Percentiles rank a stretch among this genome's conserved stretches.
Conservation (phyloP, 2,113 vertebrate genomes). For the Australoheros scitulus region DNA sequence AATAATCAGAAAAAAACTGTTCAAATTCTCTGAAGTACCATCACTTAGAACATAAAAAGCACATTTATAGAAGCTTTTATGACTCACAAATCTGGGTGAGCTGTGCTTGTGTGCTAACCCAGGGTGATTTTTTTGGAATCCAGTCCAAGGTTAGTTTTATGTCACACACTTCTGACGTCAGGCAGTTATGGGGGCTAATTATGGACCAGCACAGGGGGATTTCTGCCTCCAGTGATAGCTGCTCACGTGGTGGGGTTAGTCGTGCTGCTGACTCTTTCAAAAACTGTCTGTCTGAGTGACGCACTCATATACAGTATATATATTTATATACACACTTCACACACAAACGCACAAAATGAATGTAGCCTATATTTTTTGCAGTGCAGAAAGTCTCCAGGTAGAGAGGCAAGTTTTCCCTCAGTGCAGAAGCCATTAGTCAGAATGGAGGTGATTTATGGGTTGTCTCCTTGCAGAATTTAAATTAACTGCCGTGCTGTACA, state of each 20-base stretch:
- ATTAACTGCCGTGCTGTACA: constrained; percentile 78
- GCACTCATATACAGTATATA: constrained; percentile 18
- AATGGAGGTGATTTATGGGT: constrained; percentile 84
- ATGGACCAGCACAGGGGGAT: constrained; percentile 67
- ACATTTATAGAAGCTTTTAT: constrained; percentile 6
- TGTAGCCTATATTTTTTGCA: constrained; percentile 55
- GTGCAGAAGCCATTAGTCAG: constrained; percentile 85
- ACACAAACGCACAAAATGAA: constrained; percentile 34
- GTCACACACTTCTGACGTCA: constrained; percentile 67
- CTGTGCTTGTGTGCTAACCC: constrained; percentile 22
- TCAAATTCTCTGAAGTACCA: background rate
- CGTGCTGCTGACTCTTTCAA: constrained; percentile 69
- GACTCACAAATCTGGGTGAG: constrained; percentile 44
- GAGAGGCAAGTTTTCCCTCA: constrained; percentile 77
- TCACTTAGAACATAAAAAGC: constrained; percentile 7
- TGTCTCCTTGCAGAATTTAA: constrained; percentile 83
- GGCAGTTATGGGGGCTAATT: constrained; percentile 71
- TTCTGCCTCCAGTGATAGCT: constrained; percentile 64
- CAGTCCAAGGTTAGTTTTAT: constrained; percentile 74
- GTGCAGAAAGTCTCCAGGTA: constrained; percentile 76
- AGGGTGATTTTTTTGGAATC: constrained; percentile 55
- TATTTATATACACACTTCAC: constrained; percentile 8
- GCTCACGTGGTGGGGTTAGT: constrained; percentile 56
- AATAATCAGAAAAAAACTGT: background rate
- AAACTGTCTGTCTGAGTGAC: constrained; percentile 64